Percentiles rank a stretch among this genome's conserved stretches.
These are phyloP conservation scores for Drosophila repleta DNA, from an alignment of 1,140 invertebrate genomes.

Conservation along the genomic window DNA sequence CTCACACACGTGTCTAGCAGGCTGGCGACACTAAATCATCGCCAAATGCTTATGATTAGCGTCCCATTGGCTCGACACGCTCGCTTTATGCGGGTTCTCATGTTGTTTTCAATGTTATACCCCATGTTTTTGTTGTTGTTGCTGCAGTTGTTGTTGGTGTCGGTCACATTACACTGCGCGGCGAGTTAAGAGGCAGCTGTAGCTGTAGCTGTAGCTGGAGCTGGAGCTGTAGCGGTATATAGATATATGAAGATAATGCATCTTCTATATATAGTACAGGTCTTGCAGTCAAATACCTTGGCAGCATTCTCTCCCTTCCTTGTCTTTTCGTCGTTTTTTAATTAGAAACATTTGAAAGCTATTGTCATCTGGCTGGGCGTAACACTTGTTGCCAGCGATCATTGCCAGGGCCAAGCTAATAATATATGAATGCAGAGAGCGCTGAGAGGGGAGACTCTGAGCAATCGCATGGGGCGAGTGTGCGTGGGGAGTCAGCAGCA, in stretches of 20 bases:
- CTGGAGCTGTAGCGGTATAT: constrained; percentile 34
- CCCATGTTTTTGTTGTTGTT: constrained; percentile 5
- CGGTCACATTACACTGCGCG: constrained; percentile 67
- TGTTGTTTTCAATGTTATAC: constrained; percentile 2
- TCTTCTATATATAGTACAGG: constrained; percentile 54
- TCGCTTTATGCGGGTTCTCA: constrained; percentile 48
- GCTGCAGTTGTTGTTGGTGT: constrained; percentile 16
- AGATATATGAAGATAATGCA: constrained; percentile 22
- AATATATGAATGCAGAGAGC: constrained; percentile 31
- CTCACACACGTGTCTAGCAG: constrained; percentile 61
- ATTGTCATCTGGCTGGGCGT: constrained; percentile 56
- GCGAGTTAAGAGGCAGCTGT: constrained; percentile 73
- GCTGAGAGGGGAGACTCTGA: constrained; percentile 21
- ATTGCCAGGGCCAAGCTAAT: constrained; percentile 61
- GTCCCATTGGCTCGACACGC: constrained; percentile 47
- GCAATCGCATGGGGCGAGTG: constrained; percentile 13
- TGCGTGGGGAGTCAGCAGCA: not conserved
- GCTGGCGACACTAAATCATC: constrained; percentile 76
- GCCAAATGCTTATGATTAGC: constrained; percentile 79
- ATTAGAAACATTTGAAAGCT: constrained; percentile 80
- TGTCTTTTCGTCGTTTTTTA: constrained; percentile 54
- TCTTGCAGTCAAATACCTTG: constrained; percentile 25
- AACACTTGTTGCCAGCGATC: constrained; percentile 77
- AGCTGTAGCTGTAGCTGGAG: too few species aligned
- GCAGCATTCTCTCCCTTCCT: constrained; percentile 13